These are phyloP conservation scores for Varanus komodoensis DNA, from an alignment of 2,113 vertebrate species.

Conservation along the genomic window DNA sequence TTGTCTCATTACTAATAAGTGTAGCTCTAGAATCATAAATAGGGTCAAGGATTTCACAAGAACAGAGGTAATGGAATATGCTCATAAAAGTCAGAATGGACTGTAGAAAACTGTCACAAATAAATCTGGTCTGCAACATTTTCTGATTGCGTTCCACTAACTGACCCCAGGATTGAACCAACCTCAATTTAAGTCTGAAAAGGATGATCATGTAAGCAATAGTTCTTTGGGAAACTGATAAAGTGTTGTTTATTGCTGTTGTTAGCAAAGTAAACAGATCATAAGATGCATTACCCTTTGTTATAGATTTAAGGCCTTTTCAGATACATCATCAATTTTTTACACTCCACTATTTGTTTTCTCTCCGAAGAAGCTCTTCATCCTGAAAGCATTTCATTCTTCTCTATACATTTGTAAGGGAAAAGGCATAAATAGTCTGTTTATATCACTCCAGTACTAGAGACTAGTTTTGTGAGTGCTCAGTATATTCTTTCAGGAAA, in stretches of 20 bases:
- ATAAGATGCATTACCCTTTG: neutral
- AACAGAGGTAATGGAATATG: neutral
- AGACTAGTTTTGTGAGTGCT: neutral
- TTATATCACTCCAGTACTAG: neutral
- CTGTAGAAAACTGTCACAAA: neutral
- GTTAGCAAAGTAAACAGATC: neutral
- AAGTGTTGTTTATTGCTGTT: neutral
- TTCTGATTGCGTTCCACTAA: neutral
- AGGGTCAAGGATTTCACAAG: neutral
- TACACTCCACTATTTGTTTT: neutral
- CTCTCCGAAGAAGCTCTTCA: neutral
- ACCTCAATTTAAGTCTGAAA: neutral
- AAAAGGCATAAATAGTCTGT: neutral
- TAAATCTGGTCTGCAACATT: neutral
- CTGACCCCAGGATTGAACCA: neutral
- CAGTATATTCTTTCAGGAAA: neutral
- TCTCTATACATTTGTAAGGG: neutral
- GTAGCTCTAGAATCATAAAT: neutral
- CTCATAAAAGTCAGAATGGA: neutral
- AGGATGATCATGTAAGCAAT: neutral
- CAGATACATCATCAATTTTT: neutral
- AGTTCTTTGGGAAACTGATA: neutral
- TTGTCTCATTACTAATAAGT: neutral
- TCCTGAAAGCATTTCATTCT: neutral
- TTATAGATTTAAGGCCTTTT: neutral